Evolutionary conservation across 2,797 vertebrate genomes (phyloP), one percentile per base, ranked within the genome.

Genomic region (Rhabdomys pumilio): DNA sequence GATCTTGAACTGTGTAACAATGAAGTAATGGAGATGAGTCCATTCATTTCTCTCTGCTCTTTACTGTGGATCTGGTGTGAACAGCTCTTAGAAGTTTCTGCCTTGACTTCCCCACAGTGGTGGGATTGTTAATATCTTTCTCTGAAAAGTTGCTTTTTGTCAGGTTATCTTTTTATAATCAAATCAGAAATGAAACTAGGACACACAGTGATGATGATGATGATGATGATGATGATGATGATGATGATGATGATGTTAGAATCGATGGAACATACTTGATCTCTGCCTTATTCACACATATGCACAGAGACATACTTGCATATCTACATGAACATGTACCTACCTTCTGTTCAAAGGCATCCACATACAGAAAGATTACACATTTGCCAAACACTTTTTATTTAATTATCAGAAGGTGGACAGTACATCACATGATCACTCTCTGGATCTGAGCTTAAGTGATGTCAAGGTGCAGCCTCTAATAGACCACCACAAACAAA

Each of bases 121-220:
- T 34, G 17, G 11, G 38, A 53, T 38, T 69, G 7, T n/a, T 47
- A 53, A 53, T 9, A 10, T 6, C 44, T 67, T 14, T 85, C 63
- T 50, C 44, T 50, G 12, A 67, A n/a, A 69, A 69, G 84, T n/a
- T 86, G 31, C 63, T 69, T 86, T 69, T 38, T 10, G 31, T 53
- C 84, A 86, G 84, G n/a, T 44, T 86, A 82, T 31, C n/a, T 85
- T 84, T 50, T 85, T 20, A 67, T n/a, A 47, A 69, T 20, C n/a
- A 50, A 50, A 55, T n/a, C 6, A 69, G 12, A 69, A 34, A 86
- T 53, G 20, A n/a, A 69, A 15, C 34, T 55, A 41, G 9, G n/a
- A 41, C 14, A 73, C 59, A 41, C n/a, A 41, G 55, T 41, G 26
- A 29, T 61, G 31, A 6, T 44, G 38, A 38, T 38, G 38, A 47